These are phyloP conservation scores for Paratilapia polleni DNA, from an alignment of 2,113 vertebrate species.

Conservation along the genomic window DNA sequence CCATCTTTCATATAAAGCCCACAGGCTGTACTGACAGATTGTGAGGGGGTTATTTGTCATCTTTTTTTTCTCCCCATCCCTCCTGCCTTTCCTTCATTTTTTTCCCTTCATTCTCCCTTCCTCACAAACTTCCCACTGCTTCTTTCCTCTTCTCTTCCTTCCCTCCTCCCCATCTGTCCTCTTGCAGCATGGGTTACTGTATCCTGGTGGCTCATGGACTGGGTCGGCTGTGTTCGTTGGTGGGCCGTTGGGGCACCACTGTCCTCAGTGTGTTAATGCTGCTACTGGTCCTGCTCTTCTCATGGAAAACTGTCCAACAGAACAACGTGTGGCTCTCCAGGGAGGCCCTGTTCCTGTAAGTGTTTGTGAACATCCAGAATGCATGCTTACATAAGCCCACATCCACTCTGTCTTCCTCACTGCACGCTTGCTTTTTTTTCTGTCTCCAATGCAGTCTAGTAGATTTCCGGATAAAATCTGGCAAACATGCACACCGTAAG, in stretches of 20 bases:
- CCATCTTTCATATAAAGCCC: neutral
- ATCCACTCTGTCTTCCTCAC: neutral
- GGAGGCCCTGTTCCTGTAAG: conserved; percentile 93
- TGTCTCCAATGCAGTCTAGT: neutral
- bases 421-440: neutral
- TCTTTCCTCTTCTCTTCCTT: neutral
- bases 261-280: conserved; percentile 82
- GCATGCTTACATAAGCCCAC: no score
- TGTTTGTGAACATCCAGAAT: neutral
- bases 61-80: neutral
- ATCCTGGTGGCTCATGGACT: conserved; percentile 92
- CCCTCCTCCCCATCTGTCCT: neutral
- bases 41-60: neutral
- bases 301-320: conserved; percentile 93
- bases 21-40: neutral
- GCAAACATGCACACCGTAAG: neutral
- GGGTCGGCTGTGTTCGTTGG: conserved; percentile 82
- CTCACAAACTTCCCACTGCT: neutral
- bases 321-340: conserved; percentile 95
- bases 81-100: neutral
- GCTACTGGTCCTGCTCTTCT: conserved; percentile 90
- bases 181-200: conserved; percentile 94
- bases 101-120: neutral
- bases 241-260: conserved; percentile 84
- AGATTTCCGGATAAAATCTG: neutral